Evolutionary conservation across 2,797 vertebrate species (phyloP).

Genomic region (Macropodus opercularis): DNA sequence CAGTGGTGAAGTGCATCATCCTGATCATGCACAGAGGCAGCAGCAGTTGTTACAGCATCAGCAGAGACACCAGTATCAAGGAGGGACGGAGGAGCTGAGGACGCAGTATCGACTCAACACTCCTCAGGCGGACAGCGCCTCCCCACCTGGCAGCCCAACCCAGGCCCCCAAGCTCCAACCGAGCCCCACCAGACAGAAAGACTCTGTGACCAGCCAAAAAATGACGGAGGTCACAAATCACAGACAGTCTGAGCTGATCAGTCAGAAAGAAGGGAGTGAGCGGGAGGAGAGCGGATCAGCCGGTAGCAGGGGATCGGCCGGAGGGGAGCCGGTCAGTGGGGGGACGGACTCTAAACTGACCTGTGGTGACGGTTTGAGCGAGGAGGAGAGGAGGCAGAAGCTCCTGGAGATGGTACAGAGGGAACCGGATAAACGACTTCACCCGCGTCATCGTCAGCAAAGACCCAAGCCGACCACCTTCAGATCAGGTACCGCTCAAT

Average conservation of each 20-base stretch:
- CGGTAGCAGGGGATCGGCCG: slow-evolving; percentile 38
- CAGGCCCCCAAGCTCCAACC: slow-evolving; percentile 16
- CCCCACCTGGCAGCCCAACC: slow-evolving; percentile 40
- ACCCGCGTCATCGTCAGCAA: slow-evolving; percentile 63
- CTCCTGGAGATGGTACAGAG: slow-evolving; percentile 63
- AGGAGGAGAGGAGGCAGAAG: slow-evolving; percentile 62
- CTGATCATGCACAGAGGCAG: slow-evolving; percentile 56
- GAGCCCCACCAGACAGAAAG: slow-evolving; percentile 46
- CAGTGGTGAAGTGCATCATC: slow-evolving; percentile 28
- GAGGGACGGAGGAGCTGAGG: slow-evolving; percentile 36
- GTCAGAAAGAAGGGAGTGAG: slow-evolving; percentile 35
- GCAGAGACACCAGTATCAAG: slow-evolving; percentile 41
- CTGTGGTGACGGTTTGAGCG: slow-evolving; percentile 40
- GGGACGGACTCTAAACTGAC: slow-evolving; percentile 58
- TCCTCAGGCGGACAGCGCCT: slow-evolving; percentile 62
- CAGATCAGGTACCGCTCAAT: slow-evolving; percentile 66
- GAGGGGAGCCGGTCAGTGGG: slow-evolving; percentile 46
- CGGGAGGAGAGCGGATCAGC: slow-evolving; percentile 55
- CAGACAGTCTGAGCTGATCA: slow-evolving; percentile 49
- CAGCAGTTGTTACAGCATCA: slow-evolving; percentile 52
- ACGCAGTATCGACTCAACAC: slow-evolving; percentile 55
- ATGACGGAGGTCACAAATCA: slow-evolving; percentile 31
- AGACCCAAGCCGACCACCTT: slow-evolving; percentile 63
- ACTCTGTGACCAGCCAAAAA: slow-evolving; percentile 47
- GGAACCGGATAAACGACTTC: slow-evolving; percentile 57